These are phyloP conservation scores for Drosophila tristis DNA, from an alignment of 1,140 invertebrate species.

Conservation along the genomic window DNA sequence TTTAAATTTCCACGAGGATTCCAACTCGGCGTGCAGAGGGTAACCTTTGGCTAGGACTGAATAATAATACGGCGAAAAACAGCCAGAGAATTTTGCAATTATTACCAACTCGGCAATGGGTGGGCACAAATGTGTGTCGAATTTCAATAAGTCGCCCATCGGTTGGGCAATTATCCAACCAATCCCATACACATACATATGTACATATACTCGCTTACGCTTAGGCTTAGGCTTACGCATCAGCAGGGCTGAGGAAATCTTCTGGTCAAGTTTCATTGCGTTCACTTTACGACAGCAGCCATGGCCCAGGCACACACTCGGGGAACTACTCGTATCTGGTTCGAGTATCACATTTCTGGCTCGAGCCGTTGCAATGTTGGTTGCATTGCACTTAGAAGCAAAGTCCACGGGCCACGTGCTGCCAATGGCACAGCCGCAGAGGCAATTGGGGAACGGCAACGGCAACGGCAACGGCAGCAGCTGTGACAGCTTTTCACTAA, in stretches of 20 bases:
- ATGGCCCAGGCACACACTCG: too few relatives aligned
- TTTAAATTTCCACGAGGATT: too few relatives aligned
- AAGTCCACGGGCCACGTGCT: constrained; percentile 39
- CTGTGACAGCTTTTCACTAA: constrained; percentile 75
- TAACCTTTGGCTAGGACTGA: too few relatives aligned
- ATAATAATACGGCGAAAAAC: too few relatives aligned
- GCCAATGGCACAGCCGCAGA: constrained; percentile 4
- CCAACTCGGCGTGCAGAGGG: too few relatives aligned
- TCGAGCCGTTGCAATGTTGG: background rate
- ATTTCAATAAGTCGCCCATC: too few relatives aligned
- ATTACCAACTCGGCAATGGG: too few relatives aligned
- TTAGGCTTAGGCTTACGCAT: background rate
- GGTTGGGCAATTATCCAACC: too few relatives aligned
- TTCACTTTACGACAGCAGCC: background rate
- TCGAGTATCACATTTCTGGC: constrained; percentile 28
- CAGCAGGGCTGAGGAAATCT: constrained; percentile 4
- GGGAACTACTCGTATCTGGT: background rate
- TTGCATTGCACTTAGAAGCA: constrained; percentile 24
- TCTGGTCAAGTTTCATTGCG: constrained; percentile 27
- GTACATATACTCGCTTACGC: too few relatives aligned
- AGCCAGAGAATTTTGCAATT: too few relatives aligned
- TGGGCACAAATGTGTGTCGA: too few relatives aligned
- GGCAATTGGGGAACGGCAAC: constrained; percentile 6
- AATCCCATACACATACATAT: too few relatives aligned
- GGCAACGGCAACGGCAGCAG: constrained; percentile 43